These are phyloP conservation scores for Pseudonaja textilis DNA, from an alignment of 2,113 vertebrate species.

Conservation along the genomic window DNA sequence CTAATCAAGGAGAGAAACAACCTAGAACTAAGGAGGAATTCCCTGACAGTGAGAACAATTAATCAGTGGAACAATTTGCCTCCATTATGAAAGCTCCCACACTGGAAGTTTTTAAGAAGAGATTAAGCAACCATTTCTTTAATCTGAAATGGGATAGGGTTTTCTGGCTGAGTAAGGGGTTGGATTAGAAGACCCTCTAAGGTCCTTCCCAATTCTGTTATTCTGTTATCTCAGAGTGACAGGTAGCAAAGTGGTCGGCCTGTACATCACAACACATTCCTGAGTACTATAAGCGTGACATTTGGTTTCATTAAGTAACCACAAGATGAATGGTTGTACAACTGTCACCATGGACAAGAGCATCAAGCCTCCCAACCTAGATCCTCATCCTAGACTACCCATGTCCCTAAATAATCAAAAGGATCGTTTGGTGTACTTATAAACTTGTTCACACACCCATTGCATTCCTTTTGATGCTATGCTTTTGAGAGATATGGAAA, in stretches of 20 bases:
- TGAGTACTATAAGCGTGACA: neutral
- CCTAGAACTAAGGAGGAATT: too few relatives aligned
- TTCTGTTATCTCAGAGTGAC: neutral
- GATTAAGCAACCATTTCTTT: too few relatives aligned
- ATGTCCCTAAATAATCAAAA: neutral
- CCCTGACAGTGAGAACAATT: too few relatives aligned
- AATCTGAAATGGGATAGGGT: too few relatives aligned
- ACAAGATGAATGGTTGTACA: neutral
- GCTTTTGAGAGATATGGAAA: conserved; percentile 33
- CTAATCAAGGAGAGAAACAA: too few relatives aligned
- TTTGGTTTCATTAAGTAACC: neutral
- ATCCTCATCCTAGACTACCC: neutral
- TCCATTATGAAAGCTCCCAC: too few relatives aligned
- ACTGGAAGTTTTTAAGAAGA: too few relatives aligned
- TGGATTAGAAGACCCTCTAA: neutral
- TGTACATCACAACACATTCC: neutral
- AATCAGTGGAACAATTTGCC: too few relatives aligned
- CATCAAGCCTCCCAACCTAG: neutral
- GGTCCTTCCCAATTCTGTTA: neutral
- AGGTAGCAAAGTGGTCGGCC: neutral
- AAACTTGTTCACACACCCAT: neutral
- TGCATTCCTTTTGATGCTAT: neutral
- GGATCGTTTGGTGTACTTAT: neutral
- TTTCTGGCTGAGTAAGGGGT: too few relatives aligned
- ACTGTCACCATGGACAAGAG: neutral